A percentile compares a stretch with the other conserved stretches of the same genome.
Evolutionary conservation across 2,113 vertebrate genomes (phyloP).

Genomic region (Tretioscincus oriximinensis): DNA sequence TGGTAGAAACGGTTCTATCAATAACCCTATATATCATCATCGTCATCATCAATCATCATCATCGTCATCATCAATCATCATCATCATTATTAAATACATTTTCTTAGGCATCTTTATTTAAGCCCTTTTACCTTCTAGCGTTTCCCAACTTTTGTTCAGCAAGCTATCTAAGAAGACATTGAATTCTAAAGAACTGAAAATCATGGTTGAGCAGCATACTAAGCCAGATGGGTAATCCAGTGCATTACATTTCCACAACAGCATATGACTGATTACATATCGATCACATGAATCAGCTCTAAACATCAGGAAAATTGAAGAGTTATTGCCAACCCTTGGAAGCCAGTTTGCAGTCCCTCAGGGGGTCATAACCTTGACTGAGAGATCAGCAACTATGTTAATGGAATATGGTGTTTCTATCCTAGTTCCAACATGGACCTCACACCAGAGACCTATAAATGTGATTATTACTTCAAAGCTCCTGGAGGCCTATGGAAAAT

Average conservation of each 20-base stretch:
- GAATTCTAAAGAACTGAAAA: background rate
- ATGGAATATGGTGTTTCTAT: background rate
- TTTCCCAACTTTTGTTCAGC: background rate
- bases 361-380: conserved; percentile 13
- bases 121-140: background rate
- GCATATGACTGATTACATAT: background rate
- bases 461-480: conserved; percentile 24
- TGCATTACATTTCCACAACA: background rate
- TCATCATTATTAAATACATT: too few species aligned
- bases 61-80: too few species aligned
- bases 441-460: conserved; percentile 23
- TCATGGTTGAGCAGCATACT: background rate
- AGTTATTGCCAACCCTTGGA: background rate
- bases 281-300: conserved; percentile 4
- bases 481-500: conserved; percentile 22
- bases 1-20: too few species aligned
- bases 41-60: too few species aligned
- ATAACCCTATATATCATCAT: too few species aligned
- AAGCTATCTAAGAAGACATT: background rate
- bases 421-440: conserved; percentile 3
- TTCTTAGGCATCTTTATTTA: background rate
- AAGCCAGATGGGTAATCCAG: conserved; percentile 1
- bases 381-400: conserved; percentile 16
- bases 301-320: conserved; percentile 9
- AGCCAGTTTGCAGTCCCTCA: conserved; percentile 5